Evolutionary conservation across 53 echinoderm and acorn worm species (phyloP).

Genomic region (Patiria pectinifera): DNA sequence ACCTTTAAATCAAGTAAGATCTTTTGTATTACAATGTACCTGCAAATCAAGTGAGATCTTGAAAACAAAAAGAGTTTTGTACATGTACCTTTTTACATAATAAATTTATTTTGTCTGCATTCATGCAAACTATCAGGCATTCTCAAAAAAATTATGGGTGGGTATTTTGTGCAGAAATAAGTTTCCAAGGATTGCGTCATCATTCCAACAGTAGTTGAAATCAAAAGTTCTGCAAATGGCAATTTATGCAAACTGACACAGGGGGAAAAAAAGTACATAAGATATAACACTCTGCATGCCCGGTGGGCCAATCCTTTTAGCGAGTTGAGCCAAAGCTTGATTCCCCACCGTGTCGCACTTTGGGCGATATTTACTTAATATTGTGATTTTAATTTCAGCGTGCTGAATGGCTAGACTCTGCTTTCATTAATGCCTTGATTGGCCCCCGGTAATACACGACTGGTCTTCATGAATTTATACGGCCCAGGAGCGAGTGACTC

Average conservation of each 20-base stretch:
- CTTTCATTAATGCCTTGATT: conserved; percentile 36
- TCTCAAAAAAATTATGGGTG: too few species aligned
- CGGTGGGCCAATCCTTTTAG: conserved; percentile 26
- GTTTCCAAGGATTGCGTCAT: too few species aligned
- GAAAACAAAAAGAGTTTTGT: too few species aligned
- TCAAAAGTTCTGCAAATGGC: background rate
- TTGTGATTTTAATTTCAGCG: conserved; percentile 36
- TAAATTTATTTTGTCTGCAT: too few species aligned
- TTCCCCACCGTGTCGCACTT: conserved; percentile 8
- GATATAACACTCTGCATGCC: background rate
- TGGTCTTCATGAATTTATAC: conserved; percentile 28
- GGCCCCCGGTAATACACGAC: conserved; percentile 49
- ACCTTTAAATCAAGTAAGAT: too few species aligned
- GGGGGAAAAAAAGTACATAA: background rate
- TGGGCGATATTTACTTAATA: conserved; percentile 42
- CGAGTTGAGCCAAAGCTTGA: background rate
- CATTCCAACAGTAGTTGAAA: too few species aligned
- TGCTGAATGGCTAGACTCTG: conserved; percentile 1
- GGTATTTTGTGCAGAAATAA: too few species aligned
- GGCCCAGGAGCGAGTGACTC: conserved; percentile 15
- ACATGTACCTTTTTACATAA: too few species aligned
- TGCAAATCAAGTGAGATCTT: too few species aligned
- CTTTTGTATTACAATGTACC: too few species aligned
- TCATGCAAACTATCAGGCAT: too few species aligned
- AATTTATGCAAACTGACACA: background rate